Conservation (phyloP, 2,888 invertebrate genomes). For the Meghimatium bilineatum region DNA sequence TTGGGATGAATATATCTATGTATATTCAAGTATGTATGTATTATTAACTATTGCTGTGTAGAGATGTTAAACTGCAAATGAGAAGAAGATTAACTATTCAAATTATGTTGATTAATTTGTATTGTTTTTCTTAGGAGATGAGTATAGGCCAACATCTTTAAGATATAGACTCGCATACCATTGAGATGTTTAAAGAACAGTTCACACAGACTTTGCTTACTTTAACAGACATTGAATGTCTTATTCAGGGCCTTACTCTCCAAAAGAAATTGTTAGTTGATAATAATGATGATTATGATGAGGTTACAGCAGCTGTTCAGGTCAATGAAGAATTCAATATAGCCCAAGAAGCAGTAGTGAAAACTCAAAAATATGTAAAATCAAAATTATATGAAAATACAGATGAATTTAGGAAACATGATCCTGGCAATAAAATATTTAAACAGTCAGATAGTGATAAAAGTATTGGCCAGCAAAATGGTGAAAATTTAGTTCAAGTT, state of each 20-base stretch:
- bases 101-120: too few relatives aligned
- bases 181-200: conserved; percentile 2
- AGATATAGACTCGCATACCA: too few relatives aligned
- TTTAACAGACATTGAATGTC: conserved; percentile 15
- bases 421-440: not conserved
- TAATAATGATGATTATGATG: not conserved
- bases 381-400: not conserved
- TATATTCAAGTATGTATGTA: too few relatives aligned
- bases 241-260: not conserved
- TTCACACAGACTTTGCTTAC: conserved; percentile 18
- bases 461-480: not conserved
- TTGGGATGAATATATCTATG: too few relatives aligned
- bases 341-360: not conserved
- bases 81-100: too few relatives aligned
- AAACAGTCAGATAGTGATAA: not conserved
- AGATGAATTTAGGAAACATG: not conserved
- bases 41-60: too few relatives aligned
- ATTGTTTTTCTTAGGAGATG: too few relatives aligned
- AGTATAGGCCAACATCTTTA: too few relatives aligned
- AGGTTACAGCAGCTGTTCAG: too few relatives aligned
- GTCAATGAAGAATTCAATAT: not conserved
- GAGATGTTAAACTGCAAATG: too few relatives aligned
- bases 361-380: not conserved
- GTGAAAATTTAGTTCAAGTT: not conserved
- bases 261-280: conserved; percentile 8